These are phyloP conservation scores for Bradypodion pumilum DNA, from an alignment of 2,797 vertebrate genomes.

Conservation along the genomic window DNA sequence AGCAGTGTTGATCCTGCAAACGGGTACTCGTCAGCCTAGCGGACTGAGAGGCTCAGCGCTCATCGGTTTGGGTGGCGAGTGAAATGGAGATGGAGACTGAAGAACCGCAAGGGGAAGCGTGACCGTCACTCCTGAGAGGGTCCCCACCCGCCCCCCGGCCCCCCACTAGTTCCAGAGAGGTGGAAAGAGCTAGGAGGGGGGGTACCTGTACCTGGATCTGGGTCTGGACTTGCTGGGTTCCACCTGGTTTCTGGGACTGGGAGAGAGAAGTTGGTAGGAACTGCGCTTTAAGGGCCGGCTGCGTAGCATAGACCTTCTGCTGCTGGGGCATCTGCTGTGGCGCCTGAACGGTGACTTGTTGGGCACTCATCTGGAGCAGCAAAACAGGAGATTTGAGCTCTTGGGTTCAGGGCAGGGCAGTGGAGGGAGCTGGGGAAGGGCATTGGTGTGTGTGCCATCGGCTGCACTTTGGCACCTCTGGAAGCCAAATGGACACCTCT, in stretches of 20 bases:
- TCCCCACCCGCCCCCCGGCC: not conserved
- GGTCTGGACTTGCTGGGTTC: constrained; percentile 86
- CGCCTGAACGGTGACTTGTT: constrained; percentile 86
- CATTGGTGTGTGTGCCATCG: too few relatives aligned
- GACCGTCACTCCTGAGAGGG: not conserved
- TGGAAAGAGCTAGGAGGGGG: not conserved
- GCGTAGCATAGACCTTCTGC: constrained; percentile 83
- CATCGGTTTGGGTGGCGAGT: not conserved
- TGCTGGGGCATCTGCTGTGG: constrained; percentile 78
- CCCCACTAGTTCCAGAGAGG: not conserved
- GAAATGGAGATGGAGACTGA: not conserved
- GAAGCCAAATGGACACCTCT: too few relatives aligned
- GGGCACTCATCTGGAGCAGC: constrained; percentile 77
- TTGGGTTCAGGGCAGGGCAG: not conserved
- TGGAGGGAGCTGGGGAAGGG: too few relatives aligned
- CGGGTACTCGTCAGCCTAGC: not conserved
- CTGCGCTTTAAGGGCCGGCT: constrained; percentile 87
- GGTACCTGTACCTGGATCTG: constrained; percentile 71
- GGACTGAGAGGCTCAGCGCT: not conserved
- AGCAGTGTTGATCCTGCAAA: not conserved
- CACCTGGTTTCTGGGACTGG: constrained; percentile 82
- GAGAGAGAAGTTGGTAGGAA: constrained; percentile 83
- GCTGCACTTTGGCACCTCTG: too few relatives aligned
- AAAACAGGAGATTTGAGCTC: not conserved
- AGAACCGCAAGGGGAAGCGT: too few relatives aligned